A percentile compares a stretch with the other conserved stretches of the same genome.
phyloP scores from a whole-genome alignment of 2,888 invertebrate species.

The Microplitis deprimator region DNA sequence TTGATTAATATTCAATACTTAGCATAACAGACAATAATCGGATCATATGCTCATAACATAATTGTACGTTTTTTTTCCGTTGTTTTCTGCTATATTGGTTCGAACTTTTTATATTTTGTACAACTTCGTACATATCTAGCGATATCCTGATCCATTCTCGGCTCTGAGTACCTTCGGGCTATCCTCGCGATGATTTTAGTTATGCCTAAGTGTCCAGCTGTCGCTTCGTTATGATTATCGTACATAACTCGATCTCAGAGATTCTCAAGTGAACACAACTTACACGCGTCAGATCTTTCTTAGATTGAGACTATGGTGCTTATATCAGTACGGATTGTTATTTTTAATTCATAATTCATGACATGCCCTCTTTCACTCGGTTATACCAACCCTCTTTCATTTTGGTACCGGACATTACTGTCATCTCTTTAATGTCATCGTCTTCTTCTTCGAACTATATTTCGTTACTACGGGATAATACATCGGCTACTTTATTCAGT shows the following conservation, averaged over 20 bases:
- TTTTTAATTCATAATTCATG: slow-evolving; percentile 47
- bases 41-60: too few species aligned
- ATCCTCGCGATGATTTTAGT: slow-evolving; percentile 25
- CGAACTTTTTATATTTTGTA: slow-evolving; percentile 28
- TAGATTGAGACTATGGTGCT: neutral
- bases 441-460: neutral
- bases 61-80: too few species aligned
- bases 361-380: neutral
- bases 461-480: slow-evolving; percentile 28
- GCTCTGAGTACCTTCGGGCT: slow-evolving; percentile 51
- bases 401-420: neutral
- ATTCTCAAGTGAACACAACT: slow-evolving; percentile 42
- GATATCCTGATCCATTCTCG: slow-evolving; percentile 47
- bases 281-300: slow-evolving; percentile 35
- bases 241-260: neutral
- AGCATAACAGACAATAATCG: too few species aligned
- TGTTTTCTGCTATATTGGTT: too few species aligned
- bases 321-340: slow-evolving; percentile 46
- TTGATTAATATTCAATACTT: too few species aligned
- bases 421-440: neutral
- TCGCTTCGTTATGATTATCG: slow-evolving; percentile 41
- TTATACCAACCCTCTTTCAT: neutral
- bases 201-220: slow-evolving; percentile 48
- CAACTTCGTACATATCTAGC: slow-evolving; percentile 45
- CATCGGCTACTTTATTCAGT: slow-evolving; percentile 43